Percentiles rank a stretch among this genome's conserved stretches.
Evolutionary conservation across 2,888 invertebrate genomes (phyloP).

Genomic region (Tipula unca): DNA sequence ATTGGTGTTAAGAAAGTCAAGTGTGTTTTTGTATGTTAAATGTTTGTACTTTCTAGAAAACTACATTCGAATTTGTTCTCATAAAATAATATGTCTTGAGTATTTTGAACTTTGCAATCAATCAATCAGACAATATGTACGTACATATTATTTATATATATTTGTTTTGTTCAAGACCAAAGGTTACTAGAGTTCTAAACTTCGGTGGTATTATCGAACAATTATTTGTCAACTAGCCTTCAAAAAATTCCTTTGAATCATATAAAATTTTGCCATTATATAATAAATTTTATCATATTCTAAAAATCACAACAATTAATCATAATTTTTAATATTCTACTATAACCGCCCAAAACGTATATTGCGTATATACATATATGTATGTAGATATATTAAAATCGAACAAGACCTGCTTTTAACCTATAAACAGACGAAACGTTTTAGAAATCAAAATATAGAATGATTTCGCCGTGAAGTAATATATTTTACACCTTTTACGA

Average conservation of each 20-base stretch:
- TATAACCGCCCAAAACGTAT: not conserved
- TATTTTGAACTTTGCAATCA: not conserved
- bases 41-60: not conserved
- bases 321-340: constrained; percentile 2
- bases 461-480: not conserved
- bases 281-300: not conserved
- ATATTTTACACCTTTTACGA: not conserved
- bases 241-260: not conserved
- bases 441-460: not conserved
- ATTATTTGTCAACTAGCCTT: not conserved
- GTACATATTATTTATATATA: no score
- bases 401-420: constrained; percentile 2
- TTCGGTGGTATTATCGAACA: not conserved
- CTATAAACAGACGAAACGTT: not conserved
- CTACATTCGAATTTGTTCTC: not conserved
- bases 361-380: not conserved
- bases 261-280: not conserved
- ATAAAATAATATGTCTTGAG: not conserved
- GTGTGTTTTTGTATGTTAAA: not conserved
- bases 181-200: not conserved
- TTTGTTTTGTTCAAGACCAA: not conserved
- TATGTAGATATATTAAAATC: not conserved
- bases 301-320: constrained; percentile 8
- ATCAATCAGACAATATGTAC: not conserved
- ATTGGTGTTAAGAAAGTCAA: not conserved